Percentiles rank a stretch among this genome's conserved stretches.
Conservation (phyloP, 2,113 vertebrate species). For the Lynx canadensis region DNA sequence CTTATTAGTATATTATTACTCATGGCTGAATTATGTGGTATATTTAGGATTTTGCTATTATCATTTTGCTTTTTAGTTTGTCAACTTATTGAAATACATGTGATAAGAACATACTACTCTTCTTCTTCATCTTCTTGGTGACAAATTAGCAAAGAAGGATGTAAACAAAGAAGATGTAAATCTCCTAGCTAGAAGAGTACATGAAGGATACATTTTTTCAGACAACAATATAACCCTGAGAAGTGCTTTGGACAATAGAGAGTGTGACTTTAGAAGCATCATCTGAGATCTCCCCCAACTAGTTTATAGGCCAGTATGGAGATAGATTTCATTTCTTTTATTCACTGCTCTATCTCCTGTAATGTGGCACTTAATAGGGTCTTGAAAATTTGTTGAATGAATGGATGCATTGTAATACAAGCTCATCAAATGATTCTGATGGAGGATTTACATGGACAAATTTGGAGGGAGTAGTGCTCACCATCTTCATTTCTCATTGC, state of each 20-base stretch:
- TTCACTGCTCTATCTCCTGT: background rate
- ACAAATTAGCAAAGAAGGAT: background rate
- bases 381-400: background rate
- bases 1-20: slow-evolving; percentile 81
- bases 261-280: background rate
- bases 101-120: background rate
- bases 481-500: background rate
- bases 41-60: slow-evolving; percentile 78
- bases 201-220: background rate
- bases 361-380: background rate
- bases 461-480: background rate
- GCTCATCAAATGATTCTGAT: background rate
- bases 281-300: background rate
- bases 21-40: slow-evolving; percentile 67
- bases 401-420: background rate
- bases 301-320: background rate
- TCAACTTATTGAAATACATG: background rate
- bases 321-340: background rate
- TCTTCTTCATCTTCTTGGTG: background rate
- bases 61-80: slow-evolving; percentile 73
- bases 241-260: background rate
- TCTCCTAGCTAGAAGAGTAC: background rate
- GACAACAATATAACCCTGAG: background rate
- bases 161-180: background rate
- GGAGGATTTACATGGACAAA: background rate